These are phyloP conservation scores for Onychostoma macrolepis DNA, from an alignment of 2,113 vertebrate genomes.

Conservation along the genomic window DNA sequence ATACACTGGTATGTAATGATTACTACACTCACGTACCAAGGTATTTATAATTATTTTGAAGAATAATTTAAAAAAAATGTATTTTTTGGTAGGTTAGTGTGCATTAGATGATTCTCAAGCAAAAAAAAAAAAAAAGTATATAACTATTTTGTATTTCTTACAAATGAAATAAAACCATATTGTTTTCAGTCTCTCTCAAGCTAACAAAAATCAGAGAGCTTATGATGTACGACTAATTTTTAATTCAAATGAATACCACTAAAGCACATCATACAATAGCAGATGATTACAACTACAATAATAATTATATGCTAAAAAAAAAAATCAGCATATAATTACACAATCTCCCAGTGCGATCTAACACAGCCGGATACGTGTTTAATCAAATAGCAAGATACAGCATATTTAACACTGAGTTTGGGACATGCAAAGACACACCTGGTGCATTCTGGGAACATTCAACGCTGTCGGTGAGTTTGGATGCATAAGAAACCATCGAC, in stretches of 20 bases:
- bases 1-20: background rate
- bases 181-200: background rate
- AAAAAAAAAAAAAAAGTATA: background rate
- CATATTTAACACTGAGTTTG: background rate
- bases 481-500: constrained; percentile 85
- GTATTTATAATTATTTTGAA: background rate
- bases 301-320: background rate
- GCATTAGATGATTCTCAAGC: background rate
- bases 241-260: background rate
- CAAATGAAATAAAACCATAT: background rate
- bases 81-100: background rate
- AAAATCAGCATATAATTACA: background rate
- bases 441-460: constrained; percentile 88
- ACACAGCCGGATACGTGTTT: background rate
- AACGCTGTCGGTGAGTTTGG: constrained; percentile 94
- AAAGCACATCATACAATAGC: background rate
- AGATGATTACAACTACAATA: constrained; percentile 7
- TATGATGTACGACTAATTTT: background rate
- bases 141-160: background rate
- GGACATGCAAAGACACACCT: background rate
- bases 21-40: background rate
- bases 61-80: too few species aligned
- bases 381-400: background rate
- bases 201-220: background rate
- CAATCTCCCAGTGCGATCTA: background rate